Evolutionary conservation across 1,140 invertebrate genomes (phyloP).

Genomic region (Proctacanthus coquilletti): DNA sequence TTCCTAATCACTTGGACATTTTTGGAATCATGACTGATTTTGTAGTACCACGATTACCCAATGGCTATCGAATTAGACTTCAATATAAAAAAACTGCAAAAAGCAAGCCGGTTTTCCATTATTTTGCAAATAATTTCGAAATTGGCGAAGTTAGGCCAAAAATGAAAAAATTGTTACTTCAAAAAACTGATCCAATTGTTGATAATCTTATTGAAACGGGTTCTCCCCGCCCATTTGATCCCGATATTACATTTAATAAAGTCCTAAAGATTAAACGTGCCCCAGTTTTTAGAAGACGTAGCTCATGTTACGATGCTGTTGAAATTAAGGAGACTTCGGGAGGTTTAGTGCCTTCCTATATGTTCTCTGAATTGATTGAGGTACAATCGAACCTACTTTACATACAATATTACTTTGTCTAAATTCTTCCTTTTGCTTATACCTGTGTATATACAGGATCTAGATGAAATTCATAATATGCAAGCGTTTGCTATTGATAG

Average conservation of each 20-base stretch:
- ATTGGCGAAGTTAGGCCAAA: no score
- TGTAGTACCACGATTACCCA: conserved; percentile 23
- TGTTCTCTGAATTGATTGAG: conserved; percentile 25
- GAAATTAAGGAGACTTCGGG: conserved; percentile 3
- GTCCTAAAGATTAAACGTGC: conserved; percentile 17
- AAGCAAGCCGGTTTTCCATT: no score
- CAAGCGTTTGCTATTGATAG: not conserved
- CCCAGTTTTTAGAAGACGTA: not conserved
- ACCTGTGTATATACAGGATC: no score
- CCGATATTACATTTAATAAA: conserved; percentile 19
- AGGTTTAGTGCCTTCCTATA: conserved; percentile 6
- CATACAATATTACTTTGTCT: not conserved
- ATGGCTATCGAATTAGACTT: conserved; percentile 23
- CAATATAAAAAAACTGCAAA: no score
- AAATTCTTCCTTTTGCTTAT: conserved; percentile 2
- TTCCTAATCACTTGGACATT: conserved; percentile 22
- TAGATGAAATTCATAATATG: not conserved
- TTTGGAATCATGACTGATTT: conserved; percentile 25
- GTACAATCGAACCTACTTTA: conserved; percentile 2
- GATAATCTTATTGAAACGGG: conserved; percentile 4
- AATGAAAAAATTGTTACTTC: no score
- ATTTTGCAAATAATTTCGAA: no score
- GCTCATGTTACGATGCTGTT: conserved; percentile 1
- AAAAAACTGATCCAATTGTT: no score
- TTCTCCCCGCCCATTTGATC: conserved; percentile 21